Evolutionary conservation across 2,888 invertebrate species (phyloP).

Genomic region (Xestobium rufovillosum): DNA sequence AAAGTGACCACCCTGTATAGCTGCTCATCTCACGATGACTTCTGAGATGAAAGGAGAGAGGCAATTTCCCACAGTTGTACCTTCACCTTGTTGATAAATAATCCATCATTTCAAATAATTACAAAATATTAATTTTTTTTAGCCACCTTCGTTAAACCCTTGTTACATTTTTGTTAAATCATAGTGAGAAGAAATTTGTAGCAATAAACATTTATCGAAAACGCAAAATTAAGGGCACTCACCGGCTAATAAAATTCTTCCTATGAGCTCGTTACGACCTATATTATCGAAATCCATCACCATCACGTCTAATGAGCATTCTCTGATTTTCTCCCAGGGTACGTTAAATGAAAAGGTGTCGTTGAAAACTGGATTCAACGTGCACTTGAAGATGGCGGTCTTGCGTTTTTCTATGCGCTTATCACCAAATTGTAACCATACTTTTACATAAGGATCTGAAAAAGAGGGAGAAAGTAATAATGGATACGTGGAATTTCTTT

Average conservation of each 20-base stretch:
- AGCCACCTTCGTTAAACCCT: no score
- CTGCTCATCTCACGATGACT: no score
- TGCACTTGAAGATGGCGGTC: slow-evolving; percentile 90
- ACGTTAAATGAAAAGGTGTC: slow-evolving; percentile 94
- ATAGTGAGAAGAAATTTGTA: no score
- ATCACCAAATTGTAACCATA: slow-evolving; percentile 93
- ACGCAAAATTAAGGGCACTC: no score
- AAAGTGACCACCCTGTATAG: no score
- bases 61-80: no score
- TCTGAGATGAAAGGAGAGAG: no score
- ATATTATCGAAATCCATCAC: slow-evolving; percentile 98
- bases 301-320: slow-evolving; percentile 87
- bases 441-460: slow-evolving; percentile 96
- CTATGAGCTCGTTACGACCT: slow-evolving; percentile 86
- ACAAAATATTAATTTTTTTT: no score
- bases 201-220: no score
- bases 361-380: slow-evolving; percentile 92
- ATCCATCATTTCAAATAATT: no score
- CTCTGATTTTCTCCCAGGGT: slow-evolving; percentile 93
- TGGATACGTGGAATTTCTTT: slow-evolving; percentile 12
- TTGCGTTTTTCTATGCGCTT: slow-evolving; percentile 93
- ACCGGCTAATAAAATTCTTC: slow-evolving; percentile 88
- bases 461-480: slow-evolving; percentile 27
- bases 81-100: no score
- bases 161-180: no score